Evolutionary conservation across 2,113 vertebrate genomes (phyloP).

Genomic region (Tricholaema leucomelas): DNA sequence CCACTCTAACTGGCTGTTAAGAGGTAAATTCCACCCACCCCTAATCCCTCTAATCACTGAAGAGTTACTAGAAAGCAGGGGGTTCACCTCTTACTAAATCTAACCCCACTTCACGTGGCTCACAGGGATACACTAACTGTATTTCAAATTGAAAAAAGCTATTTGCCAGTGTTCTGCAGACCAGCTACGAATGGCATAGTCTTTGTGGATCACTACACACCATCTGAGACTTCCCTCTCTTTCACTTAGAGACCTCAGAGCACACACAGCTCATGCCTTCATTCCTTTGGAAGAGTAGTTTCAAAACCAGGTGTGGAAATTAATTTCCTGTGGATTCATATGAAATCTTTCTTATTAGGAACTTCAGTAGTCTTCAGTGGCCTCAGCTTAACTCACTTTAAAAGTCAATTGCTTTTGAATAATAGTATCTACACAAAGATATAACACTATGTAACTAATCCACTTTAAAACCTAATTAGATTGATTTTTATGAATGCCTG

Average conservation of each 20-base stretch:
- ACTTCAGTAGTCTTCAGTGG: not conserved
- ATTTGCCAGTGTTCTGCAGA: not conserved
- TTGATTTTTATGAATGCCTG: not conserved
- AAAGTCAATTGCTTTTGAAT: not conserved
- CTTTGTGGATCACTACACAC: not conserved
- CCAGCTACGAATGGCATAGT: not conserved
- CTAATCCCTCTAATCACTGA: too few species aligned
- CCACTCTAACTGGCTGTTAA: too few species aligned
- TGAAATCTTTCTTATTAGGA: not conserved
- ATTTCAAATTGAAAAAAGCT: not conserved
- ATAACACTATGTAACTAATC: not conserved
- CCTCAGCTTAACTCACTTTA: not conserved
- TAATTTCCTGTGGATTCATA: not conserved
- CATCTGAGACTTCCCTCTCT: not conserved
- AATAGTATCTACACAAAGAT: not conserved
- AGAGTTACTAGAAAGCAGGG: too few species aligned
- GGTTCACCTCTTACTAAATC: too few species aligned
- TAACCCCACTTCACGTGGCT: too few species aligned
- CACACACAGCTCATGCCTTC: not conserved
- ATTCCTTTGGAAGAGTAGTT: not conserved
- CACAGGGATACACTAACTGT: not conserved
- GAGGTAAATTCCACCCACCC: too few species aligned
- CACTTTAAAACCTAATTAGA: not conserved
- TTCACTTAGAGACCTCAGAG: not conserved
- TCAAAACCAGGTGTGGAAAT: not conserved